Percentiles rank a stretch among this genome's conserved stretches.
phyloP scores from a whole-genome alignment of 2,797 vertebrate genomes.

The Glossophaga mutica region DNA sequence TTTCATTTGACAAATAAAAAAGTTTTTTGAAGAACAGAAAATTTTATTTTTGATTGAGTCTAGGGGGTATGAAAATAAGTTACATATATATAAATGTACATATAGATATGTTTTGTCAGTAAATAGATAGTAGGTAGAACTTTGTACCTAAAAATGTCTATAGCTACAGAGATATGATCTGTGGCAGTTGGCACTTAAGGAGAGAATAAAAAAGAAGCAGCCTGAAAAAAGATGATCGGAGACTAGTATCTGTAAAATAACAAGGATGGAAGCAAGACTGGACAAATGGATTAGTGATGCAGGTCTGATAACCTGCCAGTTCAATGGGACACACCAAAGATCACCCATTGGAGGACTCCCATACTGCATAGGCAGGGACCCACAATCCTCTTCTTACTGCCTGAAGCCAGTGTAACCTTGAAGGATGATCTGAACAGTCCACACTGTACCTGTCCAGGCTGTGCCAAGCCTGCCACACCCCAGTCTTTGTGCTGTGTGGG shows the following conservation, averaged over 20 bases:
- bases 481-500: neutral
- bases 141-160: neutral
- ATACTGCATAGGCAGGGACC: accelerated
- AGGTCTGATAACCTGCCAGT: neutral
- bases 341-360: too few relatives aligned
- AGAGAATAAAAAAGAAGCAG: neutral
- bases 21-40: neutral
- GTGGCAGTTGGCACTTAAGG: neutral
- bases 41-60: neutral
- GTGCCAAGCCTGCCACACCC: neutral
- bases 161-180: neutral
- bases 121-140: neutral
- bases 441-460: neutral
- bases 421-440: too few relatives aligned
- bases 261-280: neutral
- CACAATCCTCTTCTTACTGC: neutral
- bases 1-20: neutral
- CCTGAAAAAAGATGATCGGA: neutral
- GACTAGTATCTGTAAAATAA: neutral
- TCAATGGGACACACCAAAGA: neutral
- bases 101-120: neutral
- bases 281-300: neutral
- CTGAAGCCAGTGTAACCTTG: neutral
- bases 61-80: neutral
- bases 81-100: neutral